Evolutionary conservation across 2,113 vertebrate genomes (phyloP), one percentile per base, ranked within the genome.

Genomic region (Brachypteracias leptosomus): DNA sequence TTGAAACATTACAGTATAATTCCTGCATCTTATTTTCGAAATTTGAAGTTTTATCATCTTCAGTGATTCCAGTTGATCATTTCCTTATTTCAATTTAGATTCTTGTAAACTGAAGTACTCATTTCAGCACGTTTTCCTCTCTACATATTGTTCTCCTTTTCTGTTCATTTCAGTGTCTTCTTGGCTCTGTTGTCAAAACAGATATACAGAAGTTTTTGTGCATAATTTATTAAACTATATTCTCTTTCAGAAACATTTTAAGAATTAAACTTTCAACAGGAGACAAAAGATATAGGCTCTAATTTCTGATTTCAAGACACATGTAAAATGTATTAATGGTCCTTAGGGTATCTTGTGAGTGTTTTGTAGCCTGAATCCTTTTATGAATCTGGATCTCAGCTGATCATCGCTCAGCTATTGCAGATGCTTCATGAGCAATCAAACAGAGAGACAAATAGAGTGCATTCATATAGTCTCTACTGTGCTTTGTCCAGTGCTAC

Each of bases 91-190:
- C 55, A 93, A 59, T 93, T 96, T 95, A 63, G 24, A 18, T 97
- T 94, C 94, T 97, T 94, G 63, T 82, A 59, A 97, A 91, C 82
- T 87, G 79, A 96, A 31, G 25, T 42, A 55, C 70, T 71, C 26
- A 15, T 36, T 86, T 94, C 88, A 91, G 77, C 88, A 80, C 72
- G 57, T 90, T 91, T 90, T 96, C 44, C 67, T 93, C 44, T 95
- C 57, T 94, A 81, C 10, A 73, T 21, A 85, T 74, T 13, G 6
- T 71, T 89, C 78, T 92, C 82, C 51, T 76, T 55, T 92, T 92
- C 91, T 96, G 81, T 67, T 97, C 91, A 54, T 40, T 96, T 94
- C 96, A 89, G 65, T 59, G 77, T 97, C 97, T 96, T 97, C 97
- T 95, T 88, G 95, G 88, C 33, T 97, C 96, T 98, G 94, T 74